A percentile compares a stretch with the other conserved stretches of the same genome.
These are phyloP conservation scores for Bimastos eiseni DNA, from an alignment of 2,888 invertebrate species.

Conservation along the genomic window DNA sequence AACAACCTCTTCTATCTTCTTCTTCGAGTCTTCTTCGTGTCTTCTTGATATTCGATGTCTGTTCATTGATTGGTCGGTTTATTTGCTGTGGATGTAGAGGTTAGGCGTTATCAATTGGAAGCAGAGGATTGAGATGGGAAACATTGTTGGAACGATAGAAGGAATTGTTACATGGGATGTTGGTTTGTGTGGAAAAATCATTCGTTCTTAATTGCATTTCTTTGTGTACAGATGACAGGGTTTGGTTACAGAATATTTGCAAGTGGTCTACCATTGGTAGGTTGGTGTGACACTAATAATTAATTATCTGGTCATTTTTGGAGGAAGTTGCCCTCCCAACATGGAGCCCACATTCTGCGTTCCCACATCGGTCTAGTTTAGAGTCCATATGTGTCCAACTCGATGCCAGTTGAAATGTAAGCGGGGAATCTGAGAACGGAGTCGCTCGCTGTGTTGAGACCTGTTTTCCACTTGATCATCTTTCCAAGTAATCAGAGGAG, in stretches of 20 bases:
- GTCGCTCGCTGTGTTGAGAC: background rate
- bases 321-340: too few relatives aligned
- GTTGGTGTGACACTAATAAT: background rate
- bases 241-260: background rate
- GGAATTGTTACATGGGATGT: background rate
- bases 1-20: background rate
- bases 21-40: background rate
- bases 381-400: too few relatives aligned
- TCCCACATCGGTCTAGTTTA: too few relatives aligned
- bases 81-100: background rate
- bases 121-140: background rate
- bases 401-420: too few relatives aligned
- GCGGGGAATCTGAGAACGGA: background rate
- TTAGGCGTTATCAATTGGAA: background rate
- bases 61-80: background rate
- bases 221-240: background rate
- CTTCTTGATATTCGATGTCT: background rate
- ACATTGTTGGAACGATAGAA: background rate
- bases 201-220: background rate
- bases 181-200: background rate
- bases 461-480: background rate
- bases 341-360: too few relatives aligned
- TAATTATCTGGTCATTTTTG: too few relatives aligned
- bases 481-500: background rate
- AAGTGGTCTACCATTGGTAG: background rate